Base-by-base conservation (phyloP, 2,797 vertebrate species). In the Mus caroli region DNA sequence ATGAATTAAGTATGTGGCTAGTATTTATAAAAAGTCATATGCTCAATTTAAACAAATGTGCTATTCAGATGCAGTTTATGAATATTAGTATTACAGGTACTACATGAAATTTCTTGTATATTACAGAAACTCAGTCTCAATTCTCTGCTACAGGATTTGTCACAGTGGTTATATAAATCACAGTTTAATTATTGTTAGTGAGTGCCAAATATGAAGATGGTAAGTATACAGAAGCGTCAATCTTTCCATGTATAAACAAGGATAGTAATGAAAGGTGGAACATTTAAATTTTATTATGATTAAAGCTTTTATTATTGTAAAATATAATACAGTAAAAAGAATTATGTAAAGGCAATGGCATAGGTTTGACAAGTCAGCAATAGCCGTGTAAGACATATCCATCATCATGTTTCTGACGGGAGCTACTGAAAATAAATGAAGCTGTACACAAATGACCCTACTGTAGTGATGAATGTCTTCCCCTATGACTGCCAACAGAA, bases 371-470 rank as follows among this genome's bases (percentile, higher is more conserved):
- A 71, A 56, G 13, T 67, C 78, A 58, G 34, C 12, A n/a, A 46
- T 9, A 58, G 13, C 50, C 90, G 1, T 79, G n/a, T 73, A 67
- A 86, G 6, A 52, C 43, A 46, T 12, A 82, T 86, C n/a, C 12
- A 28, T 91, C 58, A 62, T 88, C 12, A 40, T 3, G 56, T 77
- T 90, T 96, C 78, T 95, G 67, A 79, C 8, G 82, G 50, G 24
- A 93, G 28, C 6, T 85, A 62, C 43, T 64, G 37, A 92, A 84
- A 94, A 75, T 86, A 62, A 89, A 69, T 91, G 37, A 92, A 69
- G 9, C 31, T 31, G 24, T 76, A 31, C 10, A 62, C 10, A 86
- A 87, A 69, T 90, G 20, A 77, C 43, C 22, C 78, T 77, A 67
- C 73, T 58, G 22, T 78, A 79, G 56, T 93, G 77, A 83, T 43